A percentile compares a stretch with the other conserved stretches of the same genome.
These are phyloP conservation scores for Gymnogyps californianus DNA, from an alignment of 2,113 vertebrate species.

Conservation along the genomic window DNA sequence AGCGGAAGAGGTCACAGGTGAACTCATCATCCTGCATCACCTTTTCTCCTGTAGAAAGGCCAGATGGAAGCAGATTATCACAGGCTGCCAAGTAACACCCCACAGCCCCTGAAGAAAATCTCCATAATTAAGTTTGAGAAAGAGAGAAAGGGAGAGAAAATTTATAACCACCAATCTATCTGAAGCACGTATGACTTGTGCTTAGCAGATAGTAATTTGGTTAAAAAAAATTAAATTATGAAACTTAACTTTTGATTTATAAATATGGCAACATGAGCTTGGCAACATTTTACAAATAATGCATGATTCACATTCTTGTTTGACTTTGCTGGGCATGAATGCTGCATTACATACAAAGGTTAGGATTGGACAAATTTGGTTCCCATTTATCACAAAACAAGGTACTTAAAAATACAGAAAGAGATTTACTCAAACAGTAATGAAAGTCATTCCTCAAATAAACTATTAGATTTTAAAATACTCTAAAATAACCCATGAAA, in stretches of 20 bases:
- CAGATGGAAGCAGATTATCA: slow-evolving; percentile 40
- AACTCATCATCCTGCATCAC: slow-evolving; percentile 97
- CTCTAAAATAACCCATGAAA: background rate
- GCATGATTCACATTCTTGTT: background rate
- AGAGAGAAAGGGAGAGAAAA: slow-evolving; percentile 6
- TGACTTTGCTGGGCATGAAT: background rate
- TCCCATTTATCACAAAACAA: background rate
- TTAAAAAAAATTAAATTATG: background rate
- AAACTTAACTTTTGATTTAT: slow-evolving; percentile 30
- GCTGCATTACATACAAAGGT: background rate
- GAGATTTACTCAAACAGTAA: background rate
- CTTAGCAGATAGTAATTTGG: slow-evolving; percentile 66
- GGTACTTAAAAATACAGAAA: background rate
- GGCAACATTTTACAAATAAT: slow-evolving; percentile 73
- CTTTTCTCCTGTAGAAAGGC: slow-evolving; percentile 87
- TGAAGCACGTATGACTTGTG: slow-evolving; percentile 59
- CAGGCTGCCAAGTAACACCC: background rate
- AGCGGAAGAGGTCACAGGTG: slow-evolving; percentile 96
- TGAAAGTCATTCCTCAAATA: background rate
- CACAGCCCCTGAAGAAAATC: background rate
- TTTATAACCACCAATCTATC: slow-evolving; percentile 59
- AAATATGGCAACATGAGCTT: slow-evolving; percentile 68
- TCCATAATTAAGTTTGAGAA: background rate
- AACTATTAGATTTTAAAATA: background rate
- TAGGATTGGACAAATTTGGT: background rate